Base-by-base conservation (phyloP, 2,797 vertebrate species). In the Coilia nasus region DNA sequence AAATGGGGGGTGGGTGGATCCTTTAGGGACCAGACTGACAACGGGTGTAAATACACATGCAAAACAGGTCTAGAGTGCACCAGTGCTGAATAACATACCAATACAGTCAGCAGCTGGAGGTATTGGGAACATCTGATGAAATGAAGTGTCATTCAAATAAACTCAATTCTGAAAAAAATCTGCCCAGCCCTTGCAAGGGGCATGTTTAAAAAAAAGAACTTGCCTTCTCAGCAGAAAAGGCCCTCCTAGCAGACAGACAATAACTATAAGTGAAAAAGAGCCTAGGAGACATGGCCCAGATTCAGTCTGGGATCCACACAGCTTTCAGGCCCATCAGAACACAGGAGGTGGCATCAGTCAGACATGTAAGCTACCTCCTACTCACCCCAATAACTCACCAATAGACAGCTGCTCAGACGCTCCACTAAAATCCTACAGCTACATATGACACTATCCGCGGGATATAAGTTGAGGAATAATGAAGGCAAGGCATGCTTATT, bases 161-260 rank as follows among this genome's bases (percentile, higher is more conserved):
- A 44, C 41, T 62, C 56, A 44, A 56, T 84, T 47, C 7, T 14
- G 14, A 54, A 54, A 46, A 82, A 86, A 82, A 59, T 59, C 47
- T 82, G 82, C 81, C 50, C 17, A 62, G 59, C 82, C 81, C 35
- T 57, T 35, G 54, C n/a, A 47, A 78, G 82, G 64, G 25, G 54
- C 28, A 59, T 19, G 31, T 81, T 35, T 83, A 56, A 81, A 54
- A 67, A 67, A 82, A 85, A 82, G 25, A 84, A 35, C 35, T 15
- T 85, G 60, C 67, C 54, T 64, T 81, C 75, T 87, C 85, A 89
- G 85, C 87, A 84, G 82, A 84, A 89, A 83, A 46, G 57, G 46
- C 47, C 78, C 83, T 14, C 67, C 46, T 75, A 82, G 46, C 50
- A 60, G 59, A 60, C 71, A 87, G 82, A 87, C 83, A 46, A 82